phyloP scores from a whole-genome alignment of 2,888 invertebrate species.

The Agonopterix heracliana region DNA sequence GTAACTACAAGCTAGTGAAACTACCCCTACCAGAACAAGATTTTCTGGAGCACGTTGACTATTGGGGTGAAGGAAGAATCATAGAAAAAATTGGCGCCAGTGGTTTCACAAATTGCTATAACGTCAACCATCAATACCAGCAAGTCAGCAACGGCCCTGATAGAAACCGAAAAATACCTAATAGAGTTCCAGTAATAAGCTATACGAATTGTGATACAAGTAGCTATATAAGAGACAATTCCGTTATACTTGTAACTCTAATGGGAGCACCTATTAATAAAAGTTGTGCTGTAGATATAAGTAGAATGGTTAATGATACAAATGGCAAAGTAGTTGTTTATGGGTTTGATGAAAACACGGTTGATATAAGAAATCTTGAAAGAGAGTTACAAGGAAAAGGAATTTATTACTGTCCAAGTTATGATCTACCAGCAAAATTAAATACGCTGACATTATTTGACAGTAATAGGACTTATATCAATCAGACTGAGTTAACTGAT shows the following conservation, averaged over 20 bases:
- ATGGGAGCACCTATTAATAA: conserved; percentile 38
- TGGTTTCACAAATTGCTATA: conserved; percentile 36
- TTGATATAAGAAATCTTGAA: conserved; percentile 25
- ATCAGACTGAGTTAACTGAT: conserved; percentile 18
- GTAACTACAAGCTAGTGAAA: conserved; percentile 32
- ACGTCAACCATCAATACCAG: conserved; percentile 35
- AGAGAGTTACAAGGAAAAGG: conserved; percentile 19
- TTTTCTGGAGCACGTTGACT: conserved; percentile 32
- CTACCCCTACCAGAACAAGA: conserved; percentile 20
- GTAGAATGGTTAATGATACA: conserved; percentile 30
- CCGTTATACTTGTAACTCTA: conserved; percentile 31
- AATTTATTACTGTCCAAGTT: conserved; percentile 22
- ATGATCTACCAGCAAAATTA: conserved; percentile 19
- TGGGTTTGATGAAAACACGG: conserved; percentile 23
- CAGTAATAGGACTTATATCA: conserved; percentile 24
- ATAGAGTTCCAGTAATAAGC: conserved; percentile 33
- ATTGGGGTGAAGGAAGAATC: conserved; percentile 43
- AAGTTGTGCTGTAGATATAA: conserved; percentile 37
- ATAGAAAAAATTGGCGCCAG: conserved; percentile 15
- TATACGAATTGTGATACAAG: conserved; percentile 34
- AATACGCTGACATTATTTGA: conserved; percentile 25
- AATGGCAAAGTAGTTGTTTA: conserved; percentile 31
- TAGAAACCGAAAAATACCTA: conserved; percentile 33
- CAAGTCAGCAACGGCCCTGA: conserved; percentile 38
- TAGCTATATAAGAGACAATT: conserved; percentile 32